phyloP scores from a whole-genome alignment of 2,888 invertebrate genomes.

The Rotaria socialis region DNA sequence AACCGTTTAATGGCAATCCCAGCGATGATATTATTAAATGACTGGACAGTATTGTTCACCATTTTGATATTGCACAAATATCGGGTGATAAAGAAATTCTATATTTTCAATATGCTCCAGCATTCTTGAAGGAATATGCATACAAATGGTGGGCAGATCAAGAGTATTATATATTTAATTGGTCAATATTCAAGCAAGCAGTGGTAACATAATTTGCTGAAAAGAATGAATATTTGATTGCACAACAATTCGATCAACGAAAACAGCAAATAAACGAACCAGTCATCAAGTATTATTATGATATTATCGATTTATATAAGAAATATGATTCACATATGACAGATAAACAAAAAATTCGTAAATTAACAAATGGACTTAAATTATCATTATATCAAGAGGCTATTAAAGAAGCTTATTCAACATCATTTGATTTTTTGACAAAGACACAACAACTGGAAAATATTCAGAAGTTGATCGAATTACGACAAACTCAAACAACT shows the following conservation, averaged over 20 bases:
- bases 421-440: background rate
- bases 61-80: background rate
- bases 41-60: background rate
- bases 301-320: background rate
- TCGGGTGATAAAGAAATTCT: background rate
- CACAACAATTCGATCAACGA: background rate
- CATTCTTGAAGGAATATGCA: background rate
- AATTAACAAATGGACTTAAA: background rate
- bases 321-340: background rate
- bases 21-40: background rate
- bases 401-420: background rate
- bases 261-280: background rate
- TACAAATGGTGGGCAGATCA: background rate
- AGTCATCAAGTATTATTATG: background rate
- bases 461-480: background rate
- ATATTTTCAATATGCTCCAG: slow-evolving; percentile 1
- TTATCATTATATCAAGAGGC: slow-evolving; percentile 8
- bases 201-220: background rate
- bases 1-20: background rate
- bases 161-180: no score
- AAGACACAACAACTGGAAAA: background rate
- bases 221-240: background rate
- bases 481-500: background rate
- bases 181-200: background rate
- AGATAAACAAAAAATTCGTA: background rate